Conservation (phyloP, 2,113 vertebrate species). For the Propithecus coquereli region DNA sequence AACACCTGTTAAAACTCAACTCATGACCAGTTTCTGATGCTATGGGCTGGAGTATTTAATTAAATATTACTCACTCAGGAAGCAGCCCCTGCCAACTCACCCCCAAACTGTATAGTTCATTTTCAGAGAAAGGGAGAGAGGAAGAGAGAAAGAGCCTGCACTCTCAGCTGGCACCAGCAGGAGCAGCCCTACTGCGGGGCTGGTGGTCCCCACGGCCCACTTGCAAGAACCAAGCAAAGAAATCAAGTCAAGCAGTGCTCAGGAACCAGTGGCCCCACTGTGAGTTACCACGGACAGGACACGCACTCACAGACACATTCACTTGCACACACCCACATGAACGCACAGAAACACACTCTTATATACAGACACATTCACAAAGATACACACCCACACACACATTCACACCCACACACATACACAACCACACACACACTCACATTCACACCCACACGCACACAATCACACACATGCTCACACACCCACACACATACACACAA, state of each 20-base stretch:
- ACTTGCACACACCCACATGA: background rate
- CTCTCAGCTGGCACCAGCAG: background rate
- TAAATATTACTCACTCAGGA: slow-evolving; percentile 78
- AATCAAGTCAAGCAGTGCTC: background rate
- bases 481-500: too few species aligned
- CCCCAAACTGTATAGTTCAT: slow-evolving; percentile 27
- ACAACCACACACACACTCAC: background rate
- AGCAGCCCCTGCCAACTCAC: slow-evolving; percentile 69
- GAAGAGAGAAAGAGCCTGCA: background rate
- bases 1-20: slow-evolving; percentile 73
- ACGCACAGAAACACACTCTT: background rate
- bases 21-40: slow-evolving; percentile 67
- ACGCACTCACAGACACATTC: background rate
- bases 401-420: background rate
- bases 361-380: background rate
- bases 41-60: slow-evolving; percentile 63
- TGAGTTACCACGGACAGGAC: background rate
- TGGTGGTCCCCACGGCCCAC: background rate
- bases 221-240: background rate
- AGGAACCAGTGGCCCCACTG: background rate
- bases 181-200: background rate
- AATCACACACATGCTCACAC: too few species aligned
- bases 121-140: slow-evolving; percentile 38
- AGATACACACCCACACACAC: background rate
- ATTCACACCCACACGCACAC: too few species aligned